These are phyloP conservation scores for Linnaemya tessellans DNA, from an alignment of 2,888 invertebrate species.

Conservation along the genomic window DNA sequence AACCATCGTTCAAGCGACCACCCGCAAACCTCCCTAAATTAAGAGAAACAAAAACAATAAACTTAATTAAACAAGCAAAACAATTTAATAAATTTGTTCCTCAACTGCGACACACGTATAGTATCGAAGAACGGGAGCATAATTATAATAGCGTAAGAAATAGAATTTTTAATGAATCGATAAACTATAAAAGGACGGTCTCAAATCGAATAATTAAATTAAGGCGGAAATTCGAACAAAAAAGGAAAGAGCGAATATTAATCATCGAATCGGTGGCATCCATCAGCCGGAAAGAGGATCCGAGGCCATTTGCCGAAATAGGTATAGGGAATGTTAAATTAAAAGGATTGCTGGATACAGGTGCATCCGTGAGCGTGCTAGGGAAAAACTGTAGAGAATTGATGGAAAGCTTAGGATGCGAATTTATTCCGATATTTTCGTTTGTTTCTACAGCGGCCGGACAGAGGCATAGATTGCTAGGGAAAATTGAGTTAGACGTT, in stretches of 20 bases:
- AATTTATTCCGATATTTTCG: too few relatives aligned
- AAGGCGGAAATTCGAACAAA: neutral
- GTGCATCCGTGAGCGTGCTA: conserved; percentile 16
- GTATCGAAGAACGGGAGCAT: neutral
- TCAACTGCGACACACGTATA: too few relatives aligned
- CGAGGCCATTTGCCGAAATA: conserved; percentile 13
- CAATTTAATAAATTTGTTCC: too few relatives aligned
- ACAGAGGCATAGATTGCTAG: too few relatives aligned
- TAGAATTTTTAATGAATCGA: conserved; percentile 14
- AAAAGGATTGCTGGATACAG: conserved; percentile 32
- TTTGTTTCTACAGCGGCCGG: too few relatives aligned
- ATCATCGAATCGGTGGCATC: neutral
- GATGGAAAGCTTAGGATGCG: too few relatives aligned
- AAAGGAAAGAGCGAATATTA: neutral
- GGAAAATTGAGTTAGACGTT: too few relatives aligned
- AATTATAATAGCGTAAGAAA: conserved; percentile 19
- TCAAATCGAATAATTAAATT: conserved; percentile 13
- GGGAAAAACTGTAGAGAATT: conserved; percentile 6
- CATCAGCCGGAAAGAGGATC: neutral
- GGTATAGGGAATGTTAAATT: neutral
- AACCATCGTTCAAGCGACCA: conserved; percentile 15
- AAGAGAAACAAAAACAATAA: neutral
- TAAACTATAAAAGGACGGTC: neutral
- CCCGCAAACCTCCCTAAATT: neutral
- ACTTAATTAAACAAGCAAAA: neutral